Conservation (phyloP, 2,888 invertebrate species). For the Hirtodrosophila duncani region DNA sequence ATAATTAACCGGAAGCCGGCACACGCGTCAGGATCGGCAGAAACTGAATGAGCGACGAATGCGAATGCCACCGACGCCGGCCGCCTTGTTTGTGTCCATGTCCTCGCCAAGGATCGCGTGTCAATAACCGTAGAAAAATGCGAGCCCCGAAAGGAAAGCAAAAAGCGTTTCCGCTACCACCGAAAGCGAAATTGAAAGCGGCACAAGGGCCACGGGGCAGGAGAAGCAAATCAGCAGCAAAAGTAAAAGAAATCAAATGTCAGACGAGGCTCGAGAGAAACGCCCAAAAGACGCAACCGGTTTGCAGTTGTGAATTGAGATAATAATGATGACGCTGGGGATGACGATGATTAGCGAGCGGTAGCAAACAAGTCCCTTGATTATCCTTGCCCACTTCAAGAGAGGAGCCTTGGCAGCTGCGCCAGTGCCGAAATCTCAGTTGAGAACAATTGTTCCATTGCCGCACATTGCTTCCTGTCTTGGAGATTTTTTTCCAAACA, state of each 20-base stretch:
- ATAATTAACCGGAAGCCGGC: conserved; percentile 78
- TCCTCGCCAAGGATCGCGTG: conserved; percentile 55
- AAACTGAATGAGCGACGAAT: conserved; percentile 29
- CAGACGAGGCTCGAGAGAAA: conserved; percentile 42
- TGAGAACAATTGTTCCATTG: conserved; percentile 60
- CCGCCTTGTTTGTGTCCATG: conserved; percentile 13
- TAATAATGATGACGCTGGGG: conserved; percentile 16
- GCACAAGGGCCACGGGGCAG: too few relatives aligned
- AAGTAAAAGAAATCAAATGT: conserved; percentile 64
- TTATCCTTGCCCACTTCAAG: conserved; percentile 66
- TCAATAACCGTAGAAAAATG: conserved; percentile 64
- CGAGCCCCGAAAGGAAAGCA: conserved; percentile 38
- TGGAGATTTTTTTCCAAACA: conserved; percentile 38
- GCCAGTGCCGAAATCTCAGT: conserved; percentile 45
- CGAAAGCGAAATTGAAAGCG: conserved; percentile 72
- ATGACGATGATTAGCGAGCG: conserved; percentile 22
- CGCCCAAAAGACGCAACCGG: conserved; percentile 61
- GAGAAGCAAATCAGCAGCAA: conserved; percentile 44
- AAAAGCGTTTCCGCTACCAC: conserved; percentile 72
- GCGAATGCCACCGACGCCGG: conserved; percentile 40
- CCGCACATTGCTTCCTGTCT: conserved; percentile 78
- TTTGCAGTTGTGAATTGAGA: conserved; percentile 29
- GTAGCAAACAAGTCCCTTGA: conserved; percentile 61
- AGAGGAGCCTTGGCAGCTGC: conserved; percentile 53
- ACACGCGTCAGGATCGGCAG: conserved; percentile 77